Evolutionary conservation across 2,113 vertebrate species (phyloP).

Genomic region (Campylorhamphus procurvoides): DNA sequence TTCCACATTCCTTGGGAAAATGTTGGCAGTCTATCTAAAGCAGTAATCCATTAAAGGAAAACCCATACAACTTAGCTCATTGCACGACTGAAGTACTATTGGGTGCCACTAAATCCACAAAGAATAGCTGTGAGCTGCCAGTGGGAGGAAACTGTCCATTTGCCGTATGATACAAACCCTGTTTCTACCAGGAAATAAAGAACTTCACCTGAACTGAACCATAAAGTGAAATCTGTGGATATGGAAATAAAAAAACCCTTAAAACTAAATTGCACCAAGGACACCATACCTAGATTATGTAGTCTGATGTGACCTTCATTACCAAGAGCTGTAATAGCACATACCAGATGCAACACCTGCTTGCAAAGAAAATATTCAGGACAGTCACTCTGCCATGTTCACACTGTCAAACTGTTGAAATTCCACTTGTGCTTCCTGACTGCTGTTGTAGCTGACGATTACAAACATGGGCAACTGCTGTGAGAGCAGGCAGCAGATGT

Average conservation of each 20-base stretch:
- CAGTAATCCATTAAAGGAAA: background rate
- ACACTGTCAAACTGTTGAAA: background rate
- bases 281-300: background rate
- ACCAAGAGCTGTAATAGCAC: background rate
- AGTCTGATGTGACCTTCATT: background rate
- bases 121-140: background rate
- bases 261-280: background rate
- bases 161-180: background rate
- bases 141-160: background rate
- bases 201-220: background rate
- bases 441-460: background rate
- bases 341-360: background rate
- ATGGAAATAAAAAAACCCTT: background rate
- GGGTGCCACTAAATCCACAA: background rate
- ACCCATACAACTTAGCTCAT: rapidly evolving
- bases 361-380: background rate
- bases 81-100: background rate
- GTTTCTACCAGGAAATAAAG: background rate
- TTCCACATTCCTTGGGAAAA: background rate
- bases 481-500: background rate
- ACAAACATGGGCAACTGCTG: background rate
- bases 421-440: background rate
- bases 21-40: background rate
- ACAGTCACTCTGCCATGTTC: background rate
- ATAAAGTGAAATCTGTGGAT: background rate